A percentile compares a stretch with the other conserved stretches of the same genome.
These are phyloP conservation scores for Muntiacus muntjak DNA, from an alignment of 2,113 vertebrate genomes.

Conservation along the genomic window DNA sequence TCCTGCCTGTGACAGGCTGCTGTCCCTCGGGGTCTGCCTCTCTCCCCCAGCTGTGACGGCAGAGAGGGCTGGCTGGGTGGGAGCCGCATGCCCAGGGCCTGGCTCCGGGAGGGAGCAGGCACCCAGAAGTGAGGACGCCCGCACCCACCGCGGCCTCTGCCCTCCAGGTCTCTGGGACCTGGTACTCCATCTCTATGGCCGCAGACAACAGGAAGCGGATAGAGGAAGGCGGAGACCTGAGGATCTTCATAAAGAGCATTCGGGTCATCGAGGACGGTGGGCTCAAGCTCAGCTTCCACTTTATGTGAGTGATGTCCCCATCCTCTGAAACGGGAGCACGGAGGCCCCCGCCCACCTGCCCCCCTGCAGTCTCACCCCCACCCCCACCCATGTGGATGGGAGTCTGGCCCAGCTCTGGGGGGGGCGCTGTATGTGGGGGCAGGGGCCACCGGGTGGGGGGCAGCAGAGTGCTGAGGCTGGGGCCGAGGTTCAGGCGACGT, in stretches of 20 bases:
- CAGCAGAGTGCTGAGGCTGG: neutral
- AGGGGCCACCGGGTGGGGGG: accelerated
- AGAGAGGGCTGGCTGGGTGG: neutral
- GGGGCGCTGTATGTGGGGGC: neutral
- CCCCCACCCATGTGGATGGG: neutral
- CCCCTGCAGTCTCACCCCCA: neutral
- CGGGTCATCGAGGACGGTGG: accelerated
- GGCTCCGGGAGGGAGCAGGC: too few relatives aligned
- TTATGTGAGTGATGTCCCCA: neutral
- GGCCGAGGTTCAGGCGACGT: too few relatives aligned
- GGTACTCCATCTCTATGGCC: neutral
- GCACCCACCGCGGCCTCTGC: accelerated
- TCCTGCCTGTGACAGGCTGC: neutral
- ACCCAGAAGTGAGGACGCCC: neutral
- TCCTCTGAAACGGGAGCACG: accelerated
- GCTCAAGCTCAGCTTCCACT: neutral
- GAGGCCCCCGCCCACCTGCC: neutral
- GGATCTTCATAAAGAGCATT: neutral
- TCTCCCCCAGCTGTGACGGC: neutral
- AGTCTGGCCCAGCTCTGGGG: neutral
- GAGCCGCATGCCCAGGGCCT: neutral
- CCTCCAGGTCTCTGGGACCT: neutral
- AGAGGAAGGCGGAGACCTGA: neutral
- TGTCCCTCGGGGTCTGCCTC: accelerated
- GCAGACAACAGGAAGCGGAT: neutral